Base-by-base conservation (phyloP, 2,797 vertebrate genomes). In the Leptatherina wallacei region DNA sequence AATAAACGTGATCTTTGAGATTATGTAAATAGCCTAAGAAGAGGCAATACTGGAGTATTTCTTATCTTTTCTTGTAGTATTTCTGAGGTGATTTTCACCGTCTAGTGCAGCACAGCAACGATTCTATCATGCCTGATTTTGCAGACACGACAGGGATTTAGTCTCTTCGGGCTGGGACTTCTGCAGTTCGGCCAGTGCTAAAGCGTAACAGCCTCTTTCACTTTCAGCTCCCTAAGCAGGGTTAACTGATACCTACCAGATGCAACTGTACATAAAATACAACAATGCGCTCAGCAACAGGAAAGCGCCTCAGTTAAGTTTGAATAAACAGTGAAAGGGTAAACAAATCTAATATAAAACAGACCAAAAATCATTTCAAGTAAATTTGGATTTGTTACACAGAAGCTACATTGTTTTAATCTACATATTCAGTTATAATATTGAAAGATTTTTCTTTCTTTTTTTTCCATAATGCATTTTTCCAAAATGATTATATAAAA, bases 121-220 rank as follows among this genome's bases (percentile, higher is more conserved):
- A 81, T 80, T 83, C 65, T 63, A 88, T 85, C 85, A 86, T 36
- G 83, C 83, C 73, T 66, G 86, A 84, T 82, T 84, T 81, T 80
- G 75, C 69, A 71, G 77, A 88, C 83, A 86, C 68, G 59, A 80
- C 64, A 35, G 87, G 83, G 85, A 88, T 86, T 88, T 69, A 81
- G 86, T 80, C 77, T 64, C 40, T 78, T 85, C 65, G 29, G 85
- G 68, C 80, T 81, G 73, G 81, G 79, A 88, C 89, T 90, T 80
- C 82, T 83, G 88, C 80, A 78, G 80, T 86, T 80, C 61, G 85
- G 84, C 84, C 89, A 79, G 75, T 61, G 80, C 77, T 76, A 80
- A 87, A 85, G 80, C 82, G 81, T 71, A 91, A 90, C 85, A 91
- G 85, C 73, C 80, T 83, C 85, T 92, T 91, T 91, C 82, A 86